These are phyloP conservation scores for Leucoraja ocellata DNA, from an alignment of 2,797 vertebrate genomes.

Conservation along the genomic window DNA sequence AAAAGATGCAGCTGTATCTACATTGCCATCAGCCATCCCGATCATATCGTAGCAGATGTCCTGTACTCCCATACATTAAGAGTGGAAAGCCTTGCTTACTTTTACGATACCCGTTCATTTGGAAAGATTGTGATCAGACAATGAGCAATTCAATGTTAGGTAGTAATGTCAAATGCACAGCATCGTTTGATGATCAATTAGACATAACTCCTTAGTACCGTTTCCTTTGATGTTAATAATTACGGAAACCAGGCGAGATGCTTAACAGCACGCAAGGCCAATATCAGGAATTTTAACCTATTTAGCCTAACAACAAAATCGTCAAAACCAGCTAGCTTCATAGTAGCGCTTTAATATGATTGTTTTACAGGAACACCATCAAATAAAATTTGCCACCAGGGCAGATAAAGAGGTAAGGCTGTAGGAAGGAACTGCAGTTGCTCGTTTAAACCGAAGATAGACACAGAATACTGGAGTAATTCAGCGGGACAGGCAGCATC, in stretches of 20 bases:
- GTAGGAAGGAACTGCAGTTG: no score
- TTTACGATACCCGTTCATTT: neutral
- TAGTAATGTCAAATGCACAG: neutral
- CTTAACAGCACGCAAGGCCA: neutral
- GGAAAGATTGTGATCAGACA: neutral
- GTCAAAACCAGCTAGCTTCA: no score
- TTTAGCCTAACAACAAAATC: no score
- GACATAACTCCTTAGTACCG: neutral
- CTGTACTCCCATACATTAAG: neutral
- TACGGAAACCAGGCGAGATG: neutral
- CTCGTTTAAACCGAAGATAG: no score
- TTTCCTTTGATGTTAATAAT: neutral
- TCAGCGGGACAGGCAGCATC: no score
- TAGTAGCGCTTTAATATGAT: no score
- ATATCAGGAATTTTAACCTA: neutral
- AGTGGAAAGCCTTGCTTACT: neutral
- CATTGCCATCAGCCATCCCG: neutral
- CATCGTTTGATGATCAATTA: neutral
- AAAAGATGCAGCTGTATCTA: neutral
- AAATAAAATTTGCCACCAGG: no score
- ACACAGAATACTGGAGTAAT: no score
- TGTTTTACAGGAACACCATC: no score
- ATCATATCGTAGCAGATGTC: neutral
- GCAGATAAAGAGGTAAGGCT: no score
- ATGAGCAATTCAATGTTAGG: neutral